Percentiles rank a stretch among this genome's conserved stretches.
Conservation (phyloP, 2,113 vertebrate genomes). For the Philantomba maxwellii region DNA sequence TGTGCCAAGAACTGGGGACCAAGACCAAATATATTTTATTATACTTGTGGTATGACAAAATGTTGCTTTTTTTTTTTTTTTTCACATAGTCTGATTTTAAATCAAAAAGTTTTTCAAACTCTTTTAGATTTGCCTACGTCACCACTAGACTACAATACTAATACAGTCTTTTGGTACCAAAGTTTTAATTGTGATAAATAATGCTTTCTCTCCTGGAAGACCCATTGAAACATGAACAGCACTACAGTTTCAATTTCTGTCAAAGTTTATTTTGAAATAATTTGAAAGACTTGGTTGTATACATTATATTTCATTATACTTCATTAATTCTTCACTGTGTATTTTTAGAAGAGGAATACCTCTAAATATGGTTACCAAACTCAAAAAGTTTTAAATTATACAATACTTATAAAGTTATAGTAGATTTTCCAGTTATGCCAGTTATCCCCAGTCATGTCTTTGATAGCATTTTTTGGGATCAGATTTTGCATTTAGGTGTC, state of each 20-base stretch:
- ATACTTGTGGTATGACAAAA: neutral
- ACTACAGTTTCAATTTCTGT: neutral
- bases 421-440: neutral
- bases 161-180: neutral
- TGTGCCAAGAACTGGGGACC: neutral
- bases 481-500: neutral
- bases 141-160: neutral
- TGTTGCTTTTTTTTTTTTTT: neutral
- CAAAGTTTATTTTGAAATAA: neutral
- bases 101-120: neutral
- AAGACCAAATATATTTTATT: neutral
- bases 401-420: neutral
- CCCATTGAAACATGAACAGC: neutral
- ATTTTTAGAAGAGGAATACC: neutral
- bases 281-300: neutral
- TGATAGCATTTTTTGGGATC: neutral
- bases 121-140: neutral
- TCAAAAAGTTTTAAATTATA: neutral
- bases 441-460: neutral
- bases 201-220: neutral
- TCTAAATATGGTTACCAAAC: neutral
- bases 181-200: neutral
- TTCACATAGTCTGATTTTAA: neutral
- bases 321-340: neutral
- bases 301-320: neutral